Base-by-base conservation (phyloP, 2,888 invertebrate genomes). In the Napeogenes sylphis region DNA sequence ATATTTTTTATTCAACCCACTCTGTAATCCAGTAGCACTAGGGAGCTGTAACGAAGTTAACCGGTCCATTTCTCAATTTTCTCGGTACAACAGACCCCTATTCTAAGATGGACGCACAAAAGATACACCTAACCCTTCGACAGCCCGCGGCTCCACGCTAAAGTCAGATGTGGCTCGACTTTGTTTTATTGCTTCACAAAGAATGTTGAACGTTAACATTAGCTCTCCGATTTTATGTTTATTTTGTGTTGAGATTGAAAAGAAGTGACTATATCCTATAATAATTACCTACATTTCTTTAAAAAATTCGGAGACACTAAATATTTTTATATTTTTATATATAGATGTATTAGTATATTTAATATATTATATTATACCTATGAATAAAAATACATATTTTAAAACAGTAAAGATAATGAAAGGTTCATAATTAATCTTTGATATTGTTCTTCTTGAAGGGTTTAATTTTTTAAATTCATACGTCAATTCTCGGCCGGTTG, bases 41-140 rank as follows among this genome's bases (percentile, higher is more conserved):
- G 88, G 85, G 85, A 78, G 82, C 76, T 76, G 83, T 90, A 91
- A 91, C 87, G 75, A 86, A 78, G 87, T 91, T 91, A 91, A 81
- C 85, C 88, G 90, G 90, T 86, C 89, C 90, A 91, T 91, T 91
- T 90, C 90, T 90, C 90, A 90, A 90, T 90, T 90, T 87, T 80
- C 77, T 79, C 76, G 77, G 77, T 73, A 76, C 73, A 74, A 74
- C 75, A 66, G 66, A 80, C 83, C 85, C 85, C 82, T 79, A 78
- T 79, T 80, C 81, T 76, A 76, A 81, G 83, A 82, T 83, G 85
- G 85, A 83, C 83, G 83, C 73, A 81, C 82, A 81, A 82, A 80
- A 79, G 81, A 80, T 80, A 77, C 77, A 76, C 76, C 71, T 77
- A 84, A 83, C 88, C 88, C 86, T 85, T 82, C 82, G 69, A 75